Evolutionary conservation across 2,797 vertebrate species (phyloP), one percentile per base, ranked within the genome.

Genomic region (Sebastes glaucus): DNA sequence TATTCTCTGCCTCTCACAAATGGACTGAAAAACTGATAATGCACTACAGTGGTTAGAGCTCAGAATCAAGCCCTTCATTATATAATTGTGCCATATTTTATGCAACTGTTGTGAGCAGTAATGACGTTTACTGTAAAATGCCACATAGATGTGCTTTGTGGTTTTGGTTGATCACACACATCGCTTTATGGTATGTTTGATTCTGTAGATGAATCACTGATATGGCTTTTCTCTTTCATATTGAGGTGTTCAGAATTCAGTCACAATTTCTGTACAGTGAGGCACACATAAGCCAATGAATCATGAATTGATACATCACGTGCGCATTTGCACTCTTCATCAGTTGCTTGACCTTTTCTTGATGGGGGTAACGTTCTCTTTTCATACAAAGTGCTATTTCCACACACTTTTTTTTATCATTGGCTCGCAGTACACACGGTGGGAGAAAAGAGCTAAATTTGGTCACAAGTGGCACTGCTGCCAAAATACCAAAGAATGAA

Each of bases 401-500:
- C 76, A 76, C 72, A 66, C 56, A 82, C 75, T 85, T 87, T 86
- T 86, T 80, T 86, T 79, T 46, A 86, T 93, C 88, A 83, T 38
- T 57, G 81, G 83, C 77, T 78, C 18, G n/a, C 81, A 74, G 79
- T 8, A 20, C 57, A 78, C 77, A 61, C 11, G 67, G 76, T 66
- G 56, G 65, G 56, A 77, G 71, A 10, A 66, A 56, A 59, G 71
- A 85, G 64, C 76, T 86, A 86, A 82, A 91, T 91, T 86, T 90
- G 89, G 87, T 86, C 84, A 85, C 76, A 85, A 92, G 86, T 86
- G 87, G 87, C 89, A 87, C 80, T 33, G 82, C 89, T 87, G 84
- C 87, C 86, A 94, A 95, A 95, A 95, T 90, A 94, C 88, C 93
- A 93, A 89, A 93, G 88, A 94, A 89, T 90, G 91, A 91, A 93